These are phyloP conservation scores for Masticophis lateralis DNA, from an alignment of 2,797 vertebrate genomes.

Conservation along the genomic window DNA sequence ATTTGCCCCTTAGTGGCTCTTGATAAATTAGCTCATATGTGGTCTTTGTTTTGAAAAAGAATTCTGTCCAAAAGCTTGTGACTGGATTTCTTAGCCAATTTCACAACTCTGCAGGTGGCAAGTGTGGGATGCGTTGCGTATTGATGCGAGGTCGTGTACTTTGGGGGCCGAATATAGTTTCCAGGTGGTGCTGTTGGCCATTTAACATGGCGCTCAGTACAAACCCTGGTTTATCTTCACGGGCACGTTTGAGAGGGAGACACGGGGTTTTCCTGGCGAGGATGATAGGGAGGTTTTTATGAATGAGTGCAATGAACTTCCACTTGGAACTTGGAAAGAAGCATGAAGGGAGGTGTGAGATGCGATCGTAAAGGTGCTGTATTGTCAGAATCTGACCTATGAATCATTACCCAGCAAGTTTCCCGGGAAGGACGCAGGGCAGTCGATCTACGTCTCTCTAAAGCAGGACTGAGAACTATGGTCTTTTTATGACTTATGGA, in stretches of 20 bases:
- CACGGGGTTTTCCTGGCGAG: background rate
- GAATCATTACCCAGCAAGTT: slow-evolving; percentile 22
- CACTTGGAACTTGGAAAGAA: background rate
- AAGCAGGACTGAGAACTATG: background rate
- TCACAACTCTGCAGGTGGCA: background rate
- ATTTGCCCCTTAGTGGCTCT: background rate
- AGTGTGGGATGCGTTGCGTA: background rate
- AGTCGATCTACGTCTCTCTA: slow-evolving; percentile 42
- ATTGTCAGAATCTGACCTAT: slow-evolving; percentile 35
- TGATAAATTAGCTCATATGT: background rate
- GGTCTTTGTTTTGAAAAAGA: background rate
- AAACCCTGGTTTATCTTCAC: background rate
- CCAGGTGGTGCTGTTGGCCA: background rate
- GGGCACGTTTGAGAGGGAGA: background rate
- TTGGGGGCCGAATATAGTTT: background rate
- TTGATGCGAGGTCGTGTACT: background rate
- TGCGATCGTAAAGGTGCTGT: slow-evolving; percentile 15
- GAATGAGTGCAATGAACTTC: background rate
- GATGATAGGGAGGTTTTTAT: background rate
- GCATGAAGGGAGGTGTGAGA: background rate
- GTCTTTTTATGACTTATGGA: background rate
- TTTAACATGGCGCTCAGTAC: background rate
- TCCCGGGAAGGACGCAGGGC: slow-evolving; percentile 28
- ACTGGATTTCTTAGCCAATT: background rate
- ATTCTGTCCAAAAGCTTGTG: background rate